Conservation (phyloP, 2,888 invertebrate genomes). For the Pachliopta kotzebuea region DNA sequence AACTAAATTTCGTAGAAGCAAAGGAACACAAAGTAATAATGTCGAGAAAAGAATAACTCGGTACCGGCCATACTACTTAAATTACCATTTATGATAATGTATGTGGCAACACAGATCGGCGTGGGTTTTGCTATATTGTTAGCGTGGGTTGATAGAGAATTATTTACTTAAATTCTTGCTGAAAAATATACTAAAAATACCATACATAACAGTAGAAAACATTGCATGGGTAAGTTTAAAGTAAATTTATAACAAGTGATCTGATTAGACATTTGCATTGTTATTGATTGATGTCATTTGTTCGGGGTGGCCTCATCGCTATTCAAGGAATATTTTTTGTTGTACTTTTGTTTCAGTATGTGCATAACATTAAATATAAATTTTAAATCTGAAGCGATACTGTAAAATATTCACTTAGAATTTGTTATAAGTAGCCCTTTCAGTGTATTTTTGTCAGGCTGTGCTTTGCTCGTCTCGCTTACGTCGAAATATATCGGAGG, state of each 20-base stretch:
- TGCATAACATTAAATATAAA: constrained; percentile 24
- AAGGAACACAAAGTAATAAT: background rate
- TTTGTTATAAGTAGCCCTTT: constrained; percentile 1
- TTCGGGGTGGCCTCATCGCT: constrained; percentile 51
- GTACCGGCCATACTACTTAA: background rate
- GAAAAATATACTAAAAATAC: constrained; percentile 33
- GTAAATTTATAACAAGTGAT: constrained; percentile 31
- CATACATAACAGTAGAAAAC: constrained; percentile 34
- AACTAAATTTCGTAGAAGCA: background rate
- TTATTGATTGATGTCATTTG: constrained; percentile 65
- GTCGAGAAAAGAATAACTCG: background rate
- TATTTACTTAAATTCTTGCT: constrained; percentile 40
- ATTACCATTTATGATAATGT: background rate
- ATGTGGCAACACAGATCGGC: constrained; percentile 66
- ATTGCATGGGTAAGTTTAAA: constrained; percentile 55
- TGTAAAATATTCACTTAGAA: constrained; percentile 17
- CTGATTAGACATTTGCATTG: constrained; percentile 42
- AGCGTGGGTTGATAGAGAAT: constrained; percentile 67
- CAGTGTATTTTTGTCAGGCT: constrained; percentile 8
- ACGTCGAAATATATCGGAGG: constrained; percentile 13
- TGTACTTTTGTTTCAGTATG: constrained; percentile 35
- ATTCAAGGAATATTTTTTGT: constrained; percentile 43
- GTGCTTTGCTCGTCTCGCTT: constrained; percentile 15
- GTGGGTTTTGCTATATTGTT: constrained; percentile 69
- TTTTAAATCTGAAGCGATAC: constrained; percentile 16